Evolutionary conservation across 1,140 invertebrate species (phyloP).

Genomic region (Trichomalopsis sarcophagae): DNA sequence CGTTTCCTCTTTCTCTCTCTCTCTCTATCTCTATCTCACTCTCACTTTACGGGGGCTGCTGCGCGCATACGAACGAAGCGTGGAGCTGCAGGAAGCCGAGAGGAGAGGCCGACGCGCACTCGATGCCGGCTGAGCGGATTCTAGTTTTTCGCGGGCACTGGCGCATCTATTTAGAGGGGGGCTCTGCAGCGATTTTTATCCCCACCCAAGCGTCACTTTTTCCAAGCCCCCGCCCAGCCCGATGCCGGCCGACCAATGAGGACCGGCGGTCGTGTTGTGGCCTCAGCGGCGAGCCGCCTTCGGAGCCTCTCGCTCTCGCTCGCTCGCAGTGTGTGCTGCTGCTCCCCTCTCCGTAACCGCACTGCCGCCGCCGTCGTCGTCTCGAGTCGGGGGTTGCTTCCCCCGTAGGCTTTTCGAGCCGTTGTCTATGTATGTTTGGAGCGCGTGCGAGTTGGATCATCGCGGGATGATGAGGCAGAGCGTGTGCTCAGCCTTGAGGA

Average conservation of each 20-base stretch:
- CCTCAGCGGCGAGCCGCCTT: slow-evolving; percentile 74
- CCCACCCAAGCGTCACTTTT: slow-evolving; percentile 63
- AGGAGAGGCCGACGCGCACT: slow-evolving; percentile 65
- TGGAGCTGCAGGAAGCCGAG: not conserved
- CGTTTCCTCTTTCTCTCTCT: not conserved
- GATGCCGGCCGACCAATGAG: slow-evolving; percentile 72
- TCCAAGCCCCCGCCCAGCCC: slow-evolving; percentile 72
- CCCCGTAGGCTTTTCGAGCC: not conserved
- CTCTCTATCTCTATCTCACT: no score
- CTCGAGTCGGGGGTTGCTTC: not conserved
- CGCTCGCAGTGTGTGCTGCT: not conserved
- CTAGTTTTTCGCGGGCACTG: slow-evolving; percentile 72
- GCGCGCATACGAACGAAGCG: no score
- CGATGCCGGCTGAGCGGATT: slow-evolving; percentile 72
- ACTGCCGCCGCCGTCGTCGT: not conserved
- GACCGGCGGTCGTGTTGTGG: slow-evolving; percentile 74
- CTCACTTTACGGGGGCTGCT: not conserved
- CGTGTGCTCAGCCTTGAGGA: not conserved
- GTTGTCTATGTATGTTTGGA: not conserved
- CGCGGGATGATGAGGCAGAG: not conserved
- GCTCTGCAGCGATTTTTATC: slow-evolving; percentile 45
- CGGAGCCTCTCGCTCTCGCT: slow-evolving; percentile 52
- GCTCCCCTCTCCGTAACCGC: slow-evolving; percentile 1
- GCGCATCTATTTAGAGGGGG: slow-evolving; percentile 74
- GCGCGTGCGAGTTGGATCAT: not conserved